A percentile compares a stretch with the other conserved stretches of the same genome.
Conservation (phyloP, 64 coral and sea anemone genomes). For the Cladopsammia gracilis region DNA sequence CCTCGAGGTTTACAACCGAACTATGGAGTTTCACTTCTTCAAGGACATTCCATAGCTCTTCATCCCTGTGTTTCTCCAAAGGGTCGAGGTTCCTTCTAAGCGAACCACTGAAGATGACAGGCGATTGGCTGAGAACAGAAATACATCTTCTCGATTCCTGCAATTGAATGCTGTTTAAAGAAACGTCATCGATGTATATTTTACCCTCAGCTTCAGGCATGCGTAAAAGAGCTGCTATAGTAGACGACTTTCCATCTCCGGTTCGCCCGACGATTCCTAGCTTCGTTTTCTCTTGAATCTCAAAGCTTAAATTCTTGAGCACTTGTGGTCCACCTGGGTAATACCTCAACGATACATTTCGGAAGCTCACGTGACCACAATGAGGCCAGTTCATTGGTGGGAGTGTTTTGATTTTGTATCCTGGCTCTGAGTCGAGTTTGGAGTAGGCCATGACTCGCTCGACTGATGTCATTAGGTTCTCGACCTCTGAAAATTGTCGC, state of each 20-base stretch:
- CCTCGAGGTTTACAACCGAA: background rate
- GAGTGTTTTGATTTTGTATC: conserved; percentile 1
- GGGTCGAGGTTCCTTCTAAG: conserved; percentile 58
- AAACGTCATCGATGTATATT: conserved; percentile 34
- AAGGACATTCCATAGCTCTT: background rate
- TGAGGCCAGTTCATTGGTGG: conserved; percentile 38
- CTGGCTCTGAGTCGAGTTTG: conserved; percentile 27
- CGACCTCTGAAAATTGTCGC: background rate
- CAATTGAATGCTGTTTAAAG: conserved; percentile 21
- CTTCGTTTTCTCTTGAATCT: conserved; percentile 13
- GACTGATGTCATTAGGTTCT: conserved; percentile 61
- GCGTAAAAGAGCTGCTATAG: conserved; percentile 48
- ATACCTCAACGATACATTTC: conserved; percentile 33
- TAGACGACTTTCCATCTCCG: conserved; percentile 57
- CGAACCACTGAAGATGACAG: conserved; percentile 53
- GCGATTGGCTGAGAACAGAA: conserved; percentile 46
- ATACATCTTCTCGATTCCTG: conserved; percentile 12
- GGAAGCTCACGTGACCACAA: conserved; percentile 1
- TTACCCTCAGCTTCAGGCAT: conserved; percentile 54
- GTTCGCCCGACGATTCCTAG: conserved; percentile 65
- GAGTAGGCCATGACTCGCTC: conserved; percentile 52
- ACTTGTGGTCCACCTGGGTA: conserved; percentile 46
- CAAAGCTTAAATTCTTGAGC: conserved; percentile 30
- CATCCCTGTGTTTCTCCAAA: background rate
- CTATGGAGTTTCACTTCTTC: conserved; percentile 8